A percentile compares a stretch with the other conserved stretches of the same genome.
Conservation (phyloP, 2,888 invertebrate genomes). For the Sepiola atlantica region DNA sequence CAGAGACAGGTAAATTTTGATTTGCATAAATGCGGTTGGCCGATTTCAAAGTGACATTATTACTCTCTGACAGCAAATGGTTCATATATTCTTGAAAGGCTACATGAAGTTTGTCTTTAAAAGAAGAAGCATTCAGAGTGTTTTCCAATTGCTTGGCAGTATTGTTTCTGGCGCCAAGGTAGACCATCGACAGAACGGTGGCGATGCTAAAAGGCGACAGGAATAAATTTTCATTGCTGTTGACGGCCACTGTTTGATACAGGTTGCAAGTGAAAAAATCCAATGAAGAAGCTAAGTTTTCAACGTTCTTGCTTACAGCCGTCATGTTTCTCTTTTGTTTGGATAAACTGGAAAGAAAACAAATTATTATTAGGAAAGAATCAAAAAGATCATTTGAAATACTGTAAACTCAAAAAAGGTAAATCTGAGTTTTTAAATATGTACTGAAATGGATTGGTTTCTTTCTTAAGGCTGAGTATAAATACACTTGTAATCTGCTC, state of each 20-base stretch:
- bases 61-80: conserved; percentile 52
- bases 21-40: conserved; percentile 68
- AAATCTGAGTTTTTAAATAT: neutral
- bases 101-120: conserved; percentile 52
- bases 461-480: no score
- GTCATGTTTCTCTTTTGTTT: neutral
- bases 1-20: conserved; percentile 54
- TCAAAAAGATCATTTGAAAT: neutral
- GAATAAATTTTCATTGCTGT: conserved; percentile 62
- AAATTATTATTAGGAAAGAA: neutral
- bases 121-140: conserved; percentile 54
- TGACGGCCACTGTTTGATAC: neutral
- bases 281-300: neutral
- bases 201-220: conserved; percentile 75
- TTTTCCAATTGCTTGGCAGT: conserved; percentile 69
- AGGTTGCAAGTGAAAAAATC: neutral
- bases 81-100: conserved; percentile 55
- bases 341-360: neutral
- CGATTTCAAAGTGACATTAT: conserved; percentile 58
- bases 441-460: no score
- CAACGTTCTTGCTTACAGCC: neutral
- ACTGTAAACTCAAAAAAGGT: neutral
- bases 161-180: conserved; percentile 71
- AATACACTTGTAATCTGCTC: no score
- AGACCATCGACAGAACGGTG: conserved; percentile 74